Evolutionary conservation across 2,797 vertebrate genomes (phyloP).

Genomic region (Aldrovandia affinis): DNA sequence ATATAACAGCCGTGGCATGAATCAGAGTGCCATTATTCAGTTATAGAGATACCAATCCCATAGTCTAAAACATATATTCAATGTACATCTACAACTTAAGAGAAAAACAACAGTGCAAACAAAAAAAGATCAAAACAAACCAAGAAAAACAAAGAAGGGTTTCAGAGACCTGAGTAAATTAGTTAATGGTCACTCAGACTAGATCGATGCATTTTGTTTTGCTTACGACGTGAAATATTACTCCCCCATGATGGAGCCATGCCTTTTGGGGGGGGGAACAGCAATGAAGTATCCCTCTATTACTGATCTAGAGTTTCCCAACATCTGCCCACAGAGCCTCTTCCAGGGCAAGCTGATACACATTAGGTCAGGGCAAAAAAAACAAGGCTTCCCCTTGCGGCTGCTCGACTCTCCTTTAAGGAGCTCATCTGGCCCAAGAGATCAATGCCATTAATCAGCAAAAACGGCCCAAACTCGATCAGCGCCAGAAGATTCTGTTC

Average conservation of each 20-base stretch:
- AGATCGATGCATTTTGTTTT: not conserved
- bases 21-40: not conserved
- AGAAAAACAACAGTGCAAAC: not conserved
- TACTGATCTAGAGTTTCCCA: constrained; percentile 10
- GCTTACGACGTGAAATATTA: constrained; percentile 17
- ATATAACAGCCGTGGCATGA: not conserved
- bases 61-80: not conserved
- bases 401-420: not conserved
- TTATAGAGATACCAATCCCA: not conserved
- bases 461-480: not conserved
- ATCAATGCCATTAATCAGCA: not conserved
- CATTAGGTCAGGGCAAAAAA: constrained; percentile 7
- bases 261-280: not conserved
- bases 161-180: not conserved
- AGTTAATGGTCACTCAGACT: not conserved
- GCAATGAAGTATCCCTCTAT: constrained; percentile 1
- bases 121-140: too few relatives aligned
- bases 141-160: not conserved
- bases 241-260: not conserved
- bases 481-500: not conserved
- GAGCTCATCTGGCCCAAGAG: not conserved
- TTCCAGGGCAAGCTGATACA: not conserved
- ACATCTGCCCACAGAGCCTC: constrained; percentile 13
- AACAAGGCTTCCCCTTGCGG: not conserved
- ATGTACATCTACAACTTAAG: not conserved